These are phyloP conservation scores for Lasioglossum figueresi DNA, from an alignment of 2,888 invertebrate species.

Conservation along the genomic window DNA sequence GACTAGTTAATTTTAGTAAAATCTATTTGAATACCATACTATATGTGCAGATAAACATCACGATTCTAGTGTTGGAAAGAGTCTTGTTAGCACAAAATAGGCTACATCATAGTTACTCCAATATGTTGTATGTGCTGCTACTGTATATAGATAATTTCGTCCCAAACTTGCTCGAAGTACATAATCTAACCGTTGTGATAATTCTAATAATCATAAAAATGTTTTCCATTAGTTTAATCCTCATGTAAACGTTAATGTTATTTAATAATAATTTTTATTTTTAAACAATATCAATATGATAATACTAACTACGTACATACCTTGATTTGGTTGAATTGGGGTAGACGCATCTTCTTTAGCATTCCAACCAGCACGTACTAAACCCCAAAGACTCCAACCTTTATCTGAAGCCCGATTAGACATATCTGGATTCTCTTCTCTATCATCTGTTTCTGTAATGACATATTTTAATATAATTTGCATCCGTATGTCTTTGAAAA, in stretches of 20 bases:
- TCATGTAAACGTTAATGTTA: background rate
- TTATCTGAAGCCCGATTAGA: slow-evolving; percentile 80
- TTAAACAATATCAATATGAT: background rate
- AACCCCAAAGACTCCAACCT: slow-evolving; percentile 84
- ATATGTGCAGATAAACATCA: slow-evolving; percentile 79
- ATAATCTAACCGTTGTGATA: slow-evolving; percentile 87
- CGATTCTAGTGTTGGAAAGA: slow-evolving; percentile 84
- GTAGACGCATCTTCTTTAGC: slow-evolving; percentile 81
- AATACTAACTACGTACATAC: slow-evolving; percentile 69
- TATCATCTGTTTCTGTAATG: slow-evolving; percentile 72
- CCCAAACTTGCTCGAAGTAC: slow-evolving; percentile 86
- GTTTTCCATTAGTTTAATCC: slow-evolving; percentile 22
- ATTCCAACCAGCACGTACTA: slow-evolving; percentile 83
- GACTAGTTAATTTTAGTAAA: slow-evolving; percentile 76
- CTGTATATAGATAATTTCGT: slow-evolving; percentile 86
- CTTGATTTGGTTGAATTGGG: slow-evolving; percentile 83
- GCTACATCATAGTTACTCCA: slow-evolving; percentile 88
- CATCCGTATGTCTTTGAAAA: slow-evolving; percentile 4
- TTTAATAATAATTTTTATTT: background rate
- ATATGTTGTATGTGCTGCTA: slow-evolving; percentile 88
- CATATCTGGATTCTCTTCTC: slow-evolving; percentile 79
- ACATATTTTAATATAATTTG: slow-evolving; percentile 1
- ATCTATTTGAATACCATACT: slow-evolving; percentile 64
- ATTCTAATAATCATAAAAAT: slow-evolving; percentile 79
- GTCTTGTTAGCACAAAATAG: slow-evolving; percentile 86